Evolutionary conservation across 2,113 vertebrate genomes (phyloP), one percentile per base, ranked within the genome.

Genomic region (Bujurquina vittata): DNA sequence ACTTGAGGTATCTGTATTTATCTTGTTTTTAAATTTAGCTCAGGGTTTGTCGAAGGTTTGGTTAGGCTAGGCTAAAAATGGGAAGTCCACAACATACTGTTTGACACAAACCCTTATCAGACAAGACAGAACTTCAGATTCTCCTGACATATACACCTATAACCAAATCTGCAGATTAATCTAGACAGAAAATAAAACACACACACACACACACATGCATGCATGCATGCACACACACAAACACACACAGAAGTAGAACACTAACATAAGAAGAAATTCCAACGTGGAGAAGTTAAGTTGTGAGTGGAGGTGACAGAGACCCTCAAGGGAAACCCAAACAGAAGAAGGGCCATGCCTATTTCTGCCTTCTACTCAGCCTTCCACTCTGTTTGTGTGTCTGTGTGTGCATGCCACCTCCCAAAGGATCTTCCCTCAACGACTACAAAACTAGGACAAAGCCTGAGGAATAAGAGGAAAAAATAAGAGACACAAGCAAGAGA

Each of bases 391-490:
- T 61, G 67, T 55, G 79, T 62, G 80, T 73, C 65, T 77, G 33
- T 79, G 56, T 73, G 79, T 67, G 73, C 60, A 77, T 63, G 37
- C 55, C 29, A 23, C 65, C 85, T 94, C 93, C 89, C 91, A 29
- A 84, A 86, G 93, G 94, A 94, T 73, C 65, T 59, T 84, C 89
- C 89, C 88, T 93, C 90, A 94, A 90, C 72, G 31, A 84, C 84
- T 83, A 79, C 89, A 93, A 93, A 95, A 94, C 89, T 94, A 90
- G 92, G 90, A 93, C 92, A 87, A 90, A 87, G 88, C 88, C 81
- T 2, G 31, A 74, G 74, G 86, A 89, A 80, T 29, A 55, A 63
- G 29, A 40, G 37, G 52, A 59, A 54, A 77, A 54, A 74, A 73
- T 29, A 55, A 74, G 61, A 57, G 79, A 80, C 23, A 18, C 14